A percentile compares a stretch with the other conserved stretches of the same genome.
These are phyloP conservation scores for Neosilurus hyrtlii DNA, from an alignment of 2,797 vertebrate genomes.

Conservation along the genomic window DNA sequence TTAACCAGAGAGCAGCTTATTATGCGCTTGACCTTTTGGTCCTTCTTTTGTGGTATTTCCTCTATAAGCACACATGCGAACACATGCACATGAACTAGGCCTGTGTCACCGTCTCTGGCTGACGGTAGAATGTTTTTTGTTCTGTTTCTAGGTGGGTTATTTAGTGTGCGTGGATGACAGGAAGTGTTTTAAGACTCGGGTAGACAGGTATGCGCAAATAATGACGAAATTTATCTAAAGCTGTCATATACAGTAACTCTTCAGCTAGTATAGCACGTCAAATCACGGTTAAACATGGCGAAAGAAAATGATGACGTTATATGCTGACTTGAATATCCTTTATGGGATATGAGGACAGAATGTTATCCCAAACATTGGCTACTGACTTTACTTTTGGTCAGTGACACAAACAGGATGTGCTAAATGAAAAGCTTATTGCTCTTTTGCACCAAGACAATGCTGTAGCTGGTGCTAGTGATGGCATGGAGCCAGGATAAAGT, in stretches of 20 bases:
- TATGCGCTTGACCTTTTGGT: conserved; percentile 13
- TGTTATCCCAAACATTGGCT: neutral
- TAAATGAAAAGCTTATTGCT: too few species aligned
- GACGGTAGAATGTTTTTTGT: neutral
- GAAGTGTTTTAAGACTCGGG: neutral
- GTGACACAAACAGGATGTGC: neutral
- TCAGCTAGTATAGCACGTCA: neutral
- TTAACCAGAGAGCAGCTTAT: conserved; percentile 11
- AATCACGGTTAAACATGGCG: neutral
- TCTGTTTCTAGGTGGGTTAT: neutral
- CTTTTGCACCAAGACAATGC: too few species aligned
- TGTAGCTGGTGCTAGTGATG: too few species aligned
- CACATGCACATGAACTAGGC: neutral
- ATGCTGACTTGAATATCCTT: neutral
- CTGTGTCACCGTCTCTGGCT: neutral
- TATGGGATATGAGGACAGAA: neutral
- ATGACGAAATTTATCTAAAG: conserved; percentile 3
- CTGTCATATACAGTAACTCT: neutral
- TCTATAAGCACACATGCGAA: neutral
- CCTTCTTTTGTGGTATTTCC: neutral
- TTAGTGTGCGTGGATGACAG: neutral
- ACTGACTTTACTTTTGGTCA: neutral
- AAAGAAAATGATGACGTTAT: neutral
- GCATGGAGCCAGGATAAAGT: too few species aligned
- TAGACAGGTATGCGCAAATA: conserved; percentile 10